Conservation (phyloP, 2,113 vertebrate species). For the Cyprinus carpio region DNA sequence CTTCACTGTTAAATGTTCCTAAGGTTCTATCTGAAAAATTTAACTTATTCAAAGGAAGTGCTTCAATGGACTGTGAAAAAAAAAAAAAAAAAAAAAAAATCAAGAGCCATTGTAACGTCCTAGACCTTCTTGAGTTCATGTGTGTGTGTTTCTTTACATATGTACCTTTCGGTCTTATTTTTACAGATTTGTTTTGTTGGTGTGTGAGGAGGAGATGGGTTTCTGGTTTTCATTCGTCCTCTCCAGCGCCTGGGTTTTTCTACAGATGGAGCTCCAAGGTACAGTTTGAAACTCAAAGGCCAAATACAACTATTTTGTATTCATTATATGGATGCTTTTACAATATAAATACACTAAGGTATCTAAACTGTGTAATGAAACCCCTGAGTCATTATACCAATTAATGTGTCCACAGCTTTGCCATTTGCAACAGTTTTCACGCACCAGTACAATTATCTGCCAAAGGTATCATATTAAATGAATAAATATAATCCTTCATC, state of each 20-base stretch:
- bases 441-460: not conserved
- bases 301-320: not conserved
- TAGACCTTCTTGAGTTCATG: not conserved
- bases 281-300: not conserved
- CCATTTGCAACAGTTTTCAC: not conserved
- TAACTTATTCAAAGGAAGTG: constrained; percentile 29
- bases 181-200: constrained; percentile 11
- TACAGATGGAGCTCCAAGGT: constrained; percentile 29
- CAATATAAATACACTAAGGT: not conserved
- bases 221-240: constrained; percentile 10
- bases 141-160: not conserved
- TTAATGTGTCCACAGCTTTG: not conserved
- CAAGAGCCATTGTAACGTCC: not conserved
- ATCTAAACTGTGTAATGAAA: not conserved
- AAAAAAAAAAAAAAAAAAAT: not conserved
- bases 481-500: not conserved
- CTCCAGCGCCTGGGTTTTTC: not conserved
- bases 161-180: not conserved
- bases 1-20: constrained; percentile 32
- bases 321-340: not conserved
- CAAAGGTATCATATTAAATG: not conserved
- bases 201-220: constrained; percentile 16
- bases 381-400: not conserved
- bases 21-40: constrained; percentile 34
- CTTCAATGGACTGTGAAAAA: constrained; percentile 9